Base-by-base conservation (phyloP, 2,888 invertebrate species). In the Thelaira solivaga region DNA sequence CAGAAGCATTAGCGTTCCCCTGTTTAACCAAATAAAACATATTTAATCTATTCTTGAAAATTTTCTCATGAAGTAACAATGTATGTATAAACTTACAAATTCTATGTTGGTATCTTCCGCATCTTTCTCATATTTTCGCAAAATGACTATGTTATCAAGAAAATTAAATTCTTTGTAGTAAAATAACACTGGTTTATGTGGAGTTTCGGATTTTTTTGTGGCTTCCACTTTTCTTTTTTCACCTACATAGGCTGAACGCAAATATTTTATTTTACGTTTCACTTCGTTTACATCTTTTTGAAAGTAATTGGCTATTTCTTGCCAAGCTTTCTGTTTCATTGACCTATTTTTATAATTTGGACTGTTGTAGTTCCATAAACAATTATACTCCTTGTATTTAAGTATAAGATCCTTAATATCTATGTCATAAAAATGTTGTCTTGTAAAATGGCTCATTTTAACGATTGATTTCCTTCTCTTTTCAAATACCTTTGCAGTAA, bases 241-340 rank as follows among this genome's bases (percentile, higher is more conserved):
- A 5, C 24, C 26, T 1, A 82, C 69, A 51, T 82, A 82, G 0
- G 80, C 80, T 8, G 69, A 62, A 3, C 82, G 80, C n/a, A 82
- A 47, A 13, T 79, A 64, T 41, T 82, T 82, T 3, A 82, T 39
- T 69, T 82, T 82, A 3, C 62, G 76, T 36, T 81, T 82, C 0
- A 82, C 45, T 31, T 75, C 76, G 4, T 4, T 5, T 2, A 55
- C 41, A 34, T 71, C 26, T 55, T 65, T 76, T 1, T 69, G 49
- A 43, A 80, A 81, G 16, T 79, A 10, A 4, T 49, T 61, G 0
- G 80, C 55, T 6, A 82, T 62, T 13, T 79, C 49, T 4, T 24
- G 0, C 82, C 82, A 81, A 8, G 82, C 76, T 36, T 71, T 34
- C 11, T 69, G 62, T 41, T 77, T 82, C 7, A 76, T 18, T 16